These are phyloP conservation scores for Xestia rhomboidea DNA, from an alignment of 2,888 invertebrate species.

Conservation along the genomic window DNA sequence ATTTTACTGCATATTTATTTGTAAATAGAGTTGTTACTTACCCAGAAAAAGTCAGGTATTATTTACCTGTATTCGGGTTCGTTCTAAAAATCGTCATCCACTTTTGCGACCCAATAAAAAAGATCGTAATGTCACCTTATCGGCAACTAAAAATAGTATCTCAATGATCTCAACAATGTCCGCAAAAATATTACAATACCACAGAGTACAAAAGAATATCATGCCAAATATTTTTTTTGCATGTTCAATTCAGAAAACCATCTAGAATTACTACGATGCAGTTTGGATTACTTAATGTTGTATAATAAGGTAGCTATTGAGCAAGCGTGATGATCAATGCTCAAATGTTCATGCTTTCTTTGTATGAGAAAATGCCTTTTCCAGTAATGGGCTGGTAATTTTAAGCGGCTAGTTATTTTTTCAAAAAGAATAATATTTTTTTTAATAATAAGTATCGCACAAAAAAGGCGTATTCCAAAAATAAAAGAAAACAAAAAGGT, in stretches of 20 bases:
- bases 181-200: slow-evolving; percentile 23
- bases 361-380: background rate
- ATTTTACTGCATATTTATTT: background rate
- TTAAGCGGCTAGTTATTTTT: background rate
- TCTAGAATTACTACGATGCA: background rate
- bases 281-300: background rate
- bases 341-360: background rate
- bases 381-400: background rate
- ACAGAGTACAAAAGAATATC: slow-evolving; percentile 4
- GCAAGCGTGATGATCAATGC: background rate
- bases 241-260: background rate
- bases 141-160: slow-evolving; percentile 21
- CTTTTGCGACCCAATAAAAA: slow-evolving; percentile 9
- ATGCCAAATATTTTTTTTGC: background rate
- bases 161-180: slow-evolving; percentile 34
- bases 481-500: background rate
- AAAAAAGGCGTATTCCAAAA: background rate
- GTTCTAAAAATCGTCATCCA: background rate
- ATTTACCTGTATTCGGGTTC: background rate
- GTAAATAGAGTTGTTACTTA: background rate
- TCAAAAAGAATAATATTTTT: background rate
- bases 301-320: background rate
- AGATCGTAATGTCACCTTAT: slow-evolving; percentile 5
- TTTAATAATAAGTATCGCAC: background rate
- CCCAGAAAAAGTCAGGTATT: too few species aligned